Conservation (phyloP, 2,888 invertebrate genomes). For the Drosophila phalerata region DNA sequence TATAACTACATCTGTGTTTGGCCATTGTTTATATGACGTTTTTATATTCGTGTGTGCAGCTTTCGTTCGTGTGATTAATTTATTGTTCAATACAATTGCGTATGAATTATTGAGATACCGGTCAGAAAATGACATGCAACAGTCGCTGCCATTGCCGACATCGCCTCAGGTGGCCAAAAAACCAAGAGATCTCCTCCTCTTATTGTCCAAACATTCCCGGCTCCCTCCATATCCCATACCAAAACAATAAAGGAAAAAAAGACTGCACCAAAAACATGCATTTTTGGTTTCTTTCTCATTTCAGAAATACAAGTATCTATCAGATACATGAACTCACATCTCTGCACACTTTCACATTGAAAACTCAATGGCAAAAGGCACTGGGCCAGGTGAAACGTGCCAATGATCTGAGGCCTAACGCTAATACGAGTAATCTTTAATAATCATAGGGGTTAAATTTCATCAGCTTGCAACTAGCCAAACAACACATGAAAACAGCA, state of each 20-base stretch:
- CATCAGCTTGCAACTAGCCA: slow-evolving; percentile 38
- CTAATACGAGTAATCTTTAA: slow-evolving; percentile 50
- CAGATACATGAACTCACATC: slow-evolving; percentile 23
- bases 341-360: slow-evolving; percentile 69
- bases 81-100: slow-evolving; percentile 79
- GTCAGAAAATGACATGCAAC: slow-evolving; percentile 78
- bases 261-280: slow-evolving; percentile 30
- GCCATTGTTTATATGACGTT: slow-evolving; percentile 54
- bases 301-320: slow-evolving; percentile 21
- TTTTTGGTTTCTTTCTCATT: slow-evolving; percentile 7
- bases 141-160: slow-evolving; percentile 45
- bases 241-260: not conserved
- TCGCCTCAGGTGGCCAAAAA: slow-evolving; percentile 62
- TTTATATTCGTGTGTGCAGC: slow-evolving; percentile 45
- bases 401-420: slow-evolving; percentile 43
- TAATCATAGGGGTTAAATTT: slow-evolving; percentile 61
- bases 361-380: slow-evolving; percentile 51
- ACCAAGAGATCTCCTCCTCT: slow-evolving; percentile 50
- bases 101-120: slow-evolving; percentile 77
- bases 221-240: not conserved
- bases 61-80: slow-evolving; percentile 79
- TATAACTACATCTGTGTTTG: slow-evolving; percentile 28
- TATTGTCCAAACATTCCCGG: slow-evolving; percentile 47
- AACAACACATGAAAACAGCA: slow-evolving; percentile 16
- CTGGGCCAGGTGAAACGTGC: slow-evolving; percentile 62